Base-by-base conservation (phyloP, 2,888 invertebrate genomes). In the Hypsopygia costalis region DNA sequence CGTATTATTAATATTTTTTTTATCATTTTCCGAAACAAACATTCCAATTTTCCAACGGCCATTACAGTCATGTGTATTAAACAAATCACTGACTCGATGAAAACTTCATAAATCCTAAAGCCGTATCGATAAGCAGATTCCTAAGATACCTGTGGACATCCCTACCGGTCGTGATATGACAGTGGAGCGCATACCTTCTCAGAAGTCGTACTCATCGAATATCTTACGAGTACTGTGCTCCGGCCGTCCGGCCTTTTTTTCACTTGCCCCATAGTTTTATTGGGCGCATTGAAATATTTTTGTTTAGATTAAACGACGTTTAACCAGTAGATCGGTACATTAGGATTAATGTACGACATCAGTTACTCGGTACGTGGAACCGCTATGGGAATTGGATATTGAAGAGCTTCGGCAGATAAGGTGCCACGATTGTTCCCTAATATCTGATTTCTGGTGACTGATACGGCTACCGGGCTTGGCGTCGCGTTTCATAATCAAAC, bases 291-390 rank as follows among this genome's bases (percentile, higher is more conserved):
- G 78, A 85, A 86, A 85, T 87, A 86, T 87, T 86, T 83, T 79
- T 78, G 83, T 83, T 81, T 78, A 85, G 82, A 86, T 85, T 80
- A 86, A 85, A 85, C 78, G 83, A 71, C 81, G 76, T 79, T 81
- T 83, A 78, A 69, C 62, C 68, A 69, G 66, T 66, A 78, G 80
- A 75, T 76, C 68, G 71, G 74, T 81, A 76, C 85, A 86, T 87
- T 85, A 83, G 87, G 85, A 86, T 88, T 87, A 86, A 87, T 88
- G 85, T 83, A 75, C 48, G 55, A 79, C 82, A 85, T 85, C 83
- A 81, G 74, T 86, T 76, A 76, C 67, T 57, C 58, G 58, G 62
- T 73, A 74, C 71, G 58, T 59, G 66, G 75, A 72, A 71, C 61
- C 58, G 60, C 58, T 71, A 58, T 72, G 66, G 65, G 65, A 67